phyloP scores from a whole-genome alignment of 1,140 invertebrate genomes.

The Drosophila parabipectinata region DNA sequence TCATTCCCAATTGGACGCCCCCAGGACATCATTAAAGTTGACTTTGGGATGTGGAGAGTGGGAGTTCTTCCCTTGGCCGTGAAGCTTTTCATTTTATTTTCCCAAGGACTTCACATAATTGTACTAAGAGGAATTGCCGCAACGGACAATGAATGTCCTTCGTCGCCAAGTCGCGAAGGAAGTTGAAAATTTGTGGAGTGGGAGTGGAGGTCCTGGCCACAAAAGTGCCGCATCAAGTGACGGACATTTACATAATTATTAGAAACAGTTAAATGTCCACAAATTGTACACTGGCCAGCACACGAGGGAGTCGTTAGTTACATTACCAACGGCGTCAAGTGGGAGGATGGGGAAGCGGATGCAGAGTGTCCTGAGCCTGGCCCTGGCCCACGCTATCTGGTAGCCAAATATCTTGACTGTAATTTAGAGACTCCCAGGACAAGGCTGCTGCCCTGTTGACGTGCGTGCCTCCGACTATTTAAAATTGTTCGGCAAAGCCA shows the following conservation, averaged over 20 bases:
- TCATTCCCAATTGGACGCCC: slow-evolving; percentile 41
- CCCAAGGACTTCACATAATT: slow-evolving; percentile 56
- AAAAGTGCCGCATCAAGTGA: slow-evolving; percentile 66
- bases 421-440: slow-evolving; percentile 60
- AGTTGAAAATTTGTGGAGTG: background rate
- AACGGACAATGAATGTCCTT: slow-evolving; percentile 29
- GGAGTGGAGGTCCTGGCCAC: slow-evolving; percentile 14
- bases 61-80: slow-evolving; percentile 14
- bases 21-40: slow-evolving; percentile 68
- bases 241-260: slow-evolving; percentile 81
- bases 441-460: slow-evolving; percentile 53
- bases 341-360: slow-evolving; percentile 11
- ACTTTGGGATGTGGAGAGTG: slow-evolving; percentile 49
- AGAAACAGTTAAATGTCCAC: slow-evolving; percentile 82
- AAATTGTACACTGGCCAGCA: slow-evolving; percentile 65
- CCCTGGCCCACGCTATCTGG: slow-evolving; percentile 63
- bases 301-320: slow-evolving; percentile 71
- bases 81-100: slow-evolving; percentile 26
- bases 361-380: background rate
- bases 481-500: slow-evolving; percentile 57
- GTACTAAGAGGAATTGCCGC: slow-evolving; percentile 54
- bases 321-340: slow-evolving; percentile 52
- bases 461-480: slow-evolving; percentile 77
- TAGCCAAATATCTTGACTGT: slow-evolving; percentile 60
- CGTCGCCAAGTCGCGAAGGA: slow-evolving; percentile 2